phyloP scores from a whole-genome alignment of 2,888 invertebrate genomes.

The Tinea trinotella region DNA sequence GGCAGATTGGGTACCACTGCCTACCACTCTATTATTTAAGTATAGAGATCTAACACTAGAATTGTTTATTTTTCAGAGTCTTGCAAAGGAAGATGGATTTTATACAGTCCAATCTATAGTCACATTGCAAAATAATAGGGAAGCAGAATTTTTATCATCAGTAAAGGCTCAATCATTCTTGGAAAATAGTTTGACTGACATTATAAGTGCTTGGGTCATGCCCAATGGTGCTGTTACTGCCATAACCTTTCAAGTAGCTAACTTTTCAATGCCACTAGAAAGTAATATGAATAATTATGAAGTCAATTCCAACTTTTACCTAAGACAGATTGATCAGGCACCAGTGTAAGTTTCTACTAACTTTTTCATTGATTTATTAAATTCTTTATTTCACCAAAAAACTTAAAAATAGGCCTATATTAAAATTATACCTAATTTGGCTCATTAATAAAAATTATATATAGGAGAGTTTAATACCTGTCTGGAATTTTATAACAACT shows the following conservation, averaged over 20 bases:
- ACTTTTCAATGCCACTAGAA: conserved; percentile 31
- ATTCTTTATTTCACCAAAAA: no score
- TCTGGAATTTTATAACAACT: no score
- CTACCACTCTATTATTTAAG: no score
- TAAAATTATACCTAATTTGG: no score
- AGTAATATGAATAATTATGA: conserved; percentile 31
- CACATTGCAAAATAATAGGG: conserved; percentile 76
- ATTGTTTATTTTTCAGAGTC: conserved; percentile 53
- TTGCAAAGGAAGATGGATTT: conserved; percentile 78
- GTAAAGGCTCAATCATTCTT: conserved; percentile 84
- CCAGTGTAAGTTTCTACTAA: conserved; percentile 78
- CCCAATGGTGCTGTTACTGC: conserved; percentile 84
- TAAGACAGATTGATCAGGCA: conserved; percentile 85
- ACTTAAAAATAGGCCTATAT: no score
- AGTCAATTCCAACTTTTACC: conserved; percentile 84
- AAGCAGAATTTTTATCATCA: conserved; percentile 81
- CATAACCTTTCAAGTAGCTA: conserved; percentile 70
- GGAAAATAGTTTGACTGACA: conserved; percentile 83
- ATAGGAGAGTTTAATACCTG: no score
- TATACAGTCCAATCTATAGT: conserved; percentile 82
- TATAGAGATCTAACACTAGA: not conserved
- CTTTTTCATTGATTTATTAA: no score
- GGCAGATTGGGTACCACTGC: no score
- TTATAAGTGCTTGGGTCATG: conserved; percentile 84
- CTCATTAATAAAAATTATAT: no score